Base-by-base conservation (phyloP, 2,797 vertebrate species). In the Lepus oiostolus region DNA sequence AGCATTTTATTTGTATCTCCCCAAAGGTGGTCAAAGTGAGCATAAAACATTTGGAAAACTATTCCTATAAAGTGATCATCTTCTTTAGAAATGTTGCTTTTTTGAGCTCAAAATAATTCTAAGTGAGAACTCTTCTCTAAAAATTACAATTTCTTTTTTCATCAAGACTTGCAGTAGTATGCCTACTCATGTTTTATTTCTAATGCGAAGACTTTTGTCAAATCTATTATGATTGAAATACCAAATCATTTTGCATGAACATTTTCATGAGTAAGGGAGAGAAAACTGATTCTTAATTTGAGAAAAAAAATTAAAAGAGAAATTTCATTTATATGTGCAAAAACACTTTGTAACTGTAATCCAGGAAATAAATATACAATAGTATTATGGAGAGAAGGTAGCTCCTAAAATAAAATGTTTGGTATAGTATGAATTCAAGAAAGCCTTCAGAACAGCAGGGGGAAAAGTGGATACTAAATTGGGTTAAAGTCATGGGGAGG, bases 1-100 rank as follows among this genome's bases (percentile, higher is more conserved):
- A 84, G 68, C 30, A 65, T 92, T 95, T 87, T 93, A 93, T 96
- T 96, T 96, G 82, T 91, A 74, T 92, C 87, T 96, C 77, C 91
- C 54, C 2, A 63, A 95, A 85, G 82, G 85, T 58, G 12, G 88
- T 47, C 58, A 50, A 95, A 86, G 90, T 88, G 84, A 96, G 85
- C 75, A 42, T 92, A 93, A 96, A 95, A 81, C 62, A 83, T 62
- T 63, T 0, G 0, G 85, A 96, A 97, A 96, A 95, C 85, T 92
- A 67, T 96, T 96, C 95, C 72, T 92, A 52, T 92, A 91, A 93
- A 95, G 67, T 75, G 67, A 91, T 90, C 62, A 85, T 90, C 65
- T 75, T 90, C 84, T 97, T 96, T 95, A 94, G 90, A 96, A 94
- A 79, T 93, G 88, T 26, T 80, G 71, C 60, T 90, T 94, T 91